Conservation (phyloP, 2,113 vertebrate genomes). For the Urocolius indicus region DNA sequence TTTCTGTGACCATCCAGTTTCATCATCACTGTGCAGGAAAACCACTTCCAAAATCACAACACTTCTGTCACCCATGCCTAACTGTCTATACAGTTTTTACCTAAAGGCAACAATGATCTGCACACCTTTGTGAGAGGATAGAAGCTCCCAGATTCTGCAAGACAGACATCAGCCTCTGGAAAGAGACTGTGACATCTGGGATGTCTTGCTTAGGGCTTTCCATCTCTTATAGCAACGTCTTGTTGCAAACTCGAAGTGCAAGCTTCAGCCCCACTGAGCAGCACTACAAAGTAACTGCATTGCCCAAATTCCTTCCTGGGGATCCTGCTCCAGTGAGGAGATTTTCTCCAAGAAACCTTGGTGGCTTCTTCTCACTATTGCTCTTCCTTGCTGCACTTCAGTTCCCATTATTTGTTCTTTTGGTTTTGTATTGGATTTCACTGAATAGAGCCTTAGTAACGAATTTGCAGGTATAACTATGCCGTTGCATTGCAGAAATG, state of each 20-base stretch:
- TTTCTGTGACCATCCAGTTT: background rate
- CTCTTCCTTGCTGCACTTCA: background rate
- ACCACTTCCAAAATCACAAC: background rate
- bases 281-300: background rate
- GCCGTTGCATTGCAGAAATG: background rate
- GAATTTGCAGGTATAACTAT: background rate
- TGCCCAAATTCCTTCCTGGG: background rate
- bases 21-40: background rate
- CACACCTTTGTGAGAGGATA: background rate
- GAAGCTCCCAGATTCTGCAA: background rate
- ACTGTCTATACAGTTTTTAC: background rate
- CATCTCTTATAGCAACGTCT: background rate
- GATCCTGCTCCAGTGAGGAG: background rate
- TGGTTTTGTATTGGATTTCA: background rate
- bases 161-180: background rate
- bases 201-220: background rate
- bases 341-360: background rate
- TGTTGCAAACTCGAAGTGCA: background rate
- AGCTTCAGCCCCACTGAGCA: background rate
- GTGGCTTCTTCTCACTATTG: background rate
- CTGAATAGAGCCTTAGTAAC: background rate
- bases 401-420: background rate
- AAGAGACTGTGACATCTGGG: background rate
- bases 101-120: background rate
- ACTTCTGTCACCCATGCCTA: background rate